Evolutionary conservation across 2,888 invertebrate genomes (phyloP), one percentile per base, ranked within the genome.

Genomic region (Coelopa pilipes): DNA sequence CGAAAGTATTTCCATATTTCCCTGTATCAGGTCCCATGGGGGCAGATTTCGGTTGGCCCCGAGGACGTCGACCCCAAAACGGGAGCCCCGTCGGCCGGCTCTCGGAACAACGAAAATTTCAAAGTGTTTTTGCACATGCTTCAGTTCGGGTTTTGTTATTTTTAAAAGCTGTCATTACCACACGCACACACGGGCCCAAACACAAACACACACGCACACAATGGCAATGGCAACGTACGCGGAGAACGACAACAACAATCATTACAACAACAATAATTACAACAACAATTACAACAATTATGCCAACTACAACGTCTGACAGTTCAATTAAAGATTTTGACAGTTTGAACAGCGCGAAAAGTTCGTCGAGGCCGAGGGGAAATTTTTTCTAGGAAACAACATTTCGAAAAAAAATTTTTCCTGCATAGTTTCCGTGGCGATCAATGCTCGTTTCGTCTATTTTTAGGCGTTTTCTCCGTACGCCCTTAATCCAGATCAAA

Each of bases 271-370:
- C 34, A 34, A 34, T 7, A n/a, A n/a, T 2, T 34, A 34, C 34
- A 34, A 4, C 34, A 7, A 34, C 34, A 34, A 34, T 7, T 4
- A 34, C 34, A 34, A 34, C 34, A 34, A 53, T 4, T 7, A n/a
- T 11, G n/a, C 13, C 53, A 53, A 53, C n/a, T 15, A 21, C 50
- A 21, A 67, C 50, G 53, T 53, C 67, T 67, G 67, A 67, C 67
- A 67, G 67, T 67, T 67, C 67, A 67, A 67, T 67, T 67, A 67
- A 67, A 67, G 50, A 49, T 49, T 50, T 50, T 67, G 67, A 67
- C 67, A 67, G 67, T 53, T 53, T 53, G n/a, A n/a, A 53, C 13
- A 53, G n/a, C 53, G n/a, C n/a, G 53, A 53, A n/a, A 15, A 53
- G 53, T 53, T 53, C 15, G 34, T 34, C 7, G 34, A 34, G 7